Evolutionary conservation across 2,888 invertebrate species (phyloP), one percentile per base, ranked within the genome.

Genomic region (Thymelicus sylvestris): DNA sequence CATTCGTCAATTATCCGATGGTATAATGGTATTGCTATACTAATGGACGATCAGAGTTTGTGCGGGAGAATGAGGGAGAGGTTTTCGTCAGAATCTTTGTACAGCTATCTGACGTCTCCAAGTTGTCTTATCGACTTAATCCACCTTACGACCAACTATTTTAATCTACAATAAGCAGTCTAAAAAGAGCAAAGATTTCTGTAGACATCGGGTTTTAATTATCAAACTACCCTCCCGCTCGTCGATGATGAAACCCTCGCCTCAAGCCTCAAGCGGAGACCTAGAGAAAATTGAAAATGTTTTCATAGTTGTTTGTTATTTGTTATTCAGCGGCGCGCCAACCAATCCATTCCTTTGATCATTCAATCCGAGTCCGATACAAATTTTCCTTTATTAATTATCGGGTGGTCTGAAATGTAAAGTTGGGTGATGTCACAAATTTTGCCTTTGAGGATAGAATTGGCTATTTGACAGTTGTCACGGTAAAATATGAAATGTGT

Each of bases 281-380:
- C 59, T n/a, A 59, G 38, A 13, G 59, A 59, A 59, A 38, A 59
- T 59, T 59, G 13, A 59, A 59, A 59, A 59, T 59, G 59, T 59
- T 39, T 59, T 59, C 39, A 39, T n/a, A 59, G 19, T 39, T n/a
- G n/a, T 55, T 55, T 24, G 55, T 55, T 55, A 55, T 59, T 59
- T 59, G 59, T 59, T 59, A 59, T 59, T 59, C 38, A 39, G 39
- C 38, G 39, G 59, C 38, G 39, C 39, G 7, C 38, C 31, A 3
- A 57, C 31, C 57, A 55, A 55, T 55, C 59, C 39, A 13, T 39
- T 59, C 39, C 59, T 59, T 59, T 59, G 59, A 59, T 59, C 59
- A 59, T 59, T 59, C 59, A 59, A 39, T 59, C 59, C 39, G 39
- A 24, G 59, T 59, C 59, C 59, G n/a, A 59, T 59, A 59, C 57